phyloP scores from a whole-genome alignment of 2,797 vertebrate genomes.

The Tachyglossus aculeatus region DNA sequence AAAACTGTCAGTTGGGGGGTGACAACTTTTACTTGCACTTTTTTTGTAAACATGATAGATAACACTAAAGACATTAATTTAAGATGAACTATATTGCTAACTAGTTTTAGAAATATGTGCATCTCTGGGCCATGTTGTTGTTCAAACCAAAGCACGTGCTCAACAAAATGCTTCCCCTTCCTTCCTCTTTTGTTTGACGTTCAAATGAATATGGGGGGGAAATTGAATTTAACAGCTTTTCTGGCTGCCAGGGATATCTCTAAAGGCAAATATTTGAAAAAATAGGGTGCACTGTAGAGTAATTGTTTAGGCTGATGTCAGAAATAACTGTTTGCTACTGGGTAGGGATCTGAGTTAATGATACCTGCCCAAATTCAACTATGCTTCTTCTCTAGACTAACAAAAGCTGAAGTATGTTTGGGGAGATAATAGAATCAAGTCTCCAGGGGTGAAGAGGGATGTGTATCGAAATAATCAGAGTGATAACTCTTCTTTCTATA shows the following conservation, averaged over 20 bases:
- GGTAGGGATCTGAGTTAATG: not conserved
- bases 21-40: constrained; percentile 55
- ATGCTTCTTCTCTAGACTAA: not conserved
- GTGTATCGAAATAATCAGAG: not conserved
- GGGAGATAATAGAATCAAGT: not conserved
- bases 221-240: not conserved
- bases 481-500: not conserved
- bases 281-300: not conserved
- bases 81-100: no score
- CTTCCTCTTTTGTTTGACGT: not conserved
- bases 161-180: not conserved
- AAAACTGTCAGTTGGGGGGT: no score
- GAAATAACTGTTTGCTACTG: no score
- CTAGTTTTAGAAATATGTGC: no score
- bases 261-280: not conserved
- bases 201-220: not conserved
- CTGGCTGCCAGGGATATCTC: not conserved
- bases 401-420: not conserved
- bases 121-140: not conserved
- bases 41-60: constrained; percentile 37
- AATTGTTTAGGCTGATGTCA: not conserved
- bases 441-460: not conserved
- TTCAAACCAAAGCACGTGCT: not conserved
- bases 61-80: no score
- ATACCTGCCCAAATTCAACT: not conserved